Conservation (phyloP, 2,888 invertebrate genomes). For the Bugulina stolonifera region DNA sequence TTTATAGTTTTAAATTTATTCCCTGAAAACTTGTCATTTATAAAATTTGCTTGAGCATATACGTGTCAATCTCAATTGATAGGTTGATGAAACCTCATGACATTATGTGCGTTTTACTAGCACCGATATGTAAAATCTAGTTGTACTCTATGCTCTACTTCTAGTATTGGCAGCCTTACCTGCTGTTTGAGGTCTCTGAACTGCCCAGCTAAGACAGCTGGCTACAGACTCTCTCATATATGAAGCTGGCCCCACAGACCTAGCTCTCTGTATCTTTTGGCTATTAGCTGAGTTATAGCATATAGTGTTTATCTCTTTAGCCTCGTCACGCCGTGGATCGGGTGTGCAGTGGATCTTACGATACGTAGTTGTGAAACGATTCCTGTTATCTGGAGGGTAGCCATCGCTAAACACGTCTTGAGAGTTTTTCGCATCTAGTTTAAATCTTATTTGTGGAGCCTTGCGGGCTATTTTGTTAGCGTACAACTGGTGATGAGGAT, state of each 20-base stretch:
- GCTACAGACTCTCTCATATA: conserved; percentile 40
- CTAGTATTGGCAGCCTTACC: too few species aligned
- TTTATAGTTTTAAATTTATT: too few species aligned
- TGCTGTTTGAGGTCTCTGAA: conserved; percentile 29
- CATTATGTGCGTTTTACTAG: too few species aligned
- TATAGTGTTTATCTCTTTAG: conserved; percentile 8
- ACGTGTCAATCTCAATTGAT: too few species aligned
- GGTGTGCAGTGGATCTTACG: conserved; percentile 16
- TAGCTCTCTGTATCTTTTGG: conserved; percentile 15
- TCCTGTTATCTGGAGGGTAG: background rate
- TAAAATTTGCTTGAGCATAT: too few species aligned
- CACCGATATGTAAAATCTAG: too few species aligned
- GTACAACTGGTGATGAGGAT: conserved; percentile 29
- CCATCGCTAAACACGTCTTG: conserved; percentile 14
- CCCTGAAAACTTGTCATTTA: too few species aligned
- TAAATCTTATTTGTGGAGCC: background rate
- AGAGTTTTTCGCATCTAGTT: background rate
- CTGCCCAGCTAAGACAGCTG: conserved; percentile 41
- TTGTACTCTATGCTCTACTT: too few species aligned
- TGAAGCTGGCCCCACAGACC: conserved; percentile 27
- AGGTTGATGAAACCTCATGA: too few species aligned
- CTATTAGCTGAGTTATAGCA: conserved; percentile 19
- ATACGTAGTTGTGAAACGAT: conserved; percentile 17
- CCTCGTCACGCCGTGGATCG: conserved; percentile 4
- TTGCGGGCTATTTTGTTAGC: background rate